Evolutionary conservation across 2,797 vertebrate species (phyloP).

Genomic region (Limnodromus scolopaceus): DNA sequence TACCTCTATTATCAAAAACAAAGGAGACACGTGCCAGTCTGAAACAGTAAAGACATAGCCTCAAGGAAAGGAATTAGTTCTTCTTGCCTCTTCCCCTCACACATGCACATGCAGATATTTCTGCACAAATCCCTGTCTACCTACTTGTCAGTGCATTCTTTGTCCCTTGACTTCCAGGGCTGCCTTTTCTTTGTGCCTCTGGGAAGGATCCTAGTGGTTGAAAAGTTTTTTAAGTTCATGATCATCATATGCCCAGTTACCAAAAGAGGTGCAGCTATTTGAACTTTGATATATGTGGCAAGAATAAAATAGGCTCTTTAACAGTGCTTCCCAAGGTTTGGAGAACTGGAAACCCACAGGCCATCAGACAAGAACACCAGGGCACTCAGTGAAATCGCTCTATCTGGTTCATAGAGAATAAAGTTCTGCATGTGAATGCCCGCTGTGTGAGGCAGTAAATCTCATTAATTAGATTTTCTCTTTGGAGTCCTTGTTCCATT

Average conservation of each 20-base stretch:
- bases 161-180: neutral
- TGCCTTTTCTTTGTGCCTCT: neutral
- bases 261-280: neutral
- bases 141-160: neutral
- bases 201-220: neutral
- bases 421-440: neutral
- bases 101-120: constrained; percentile 12
- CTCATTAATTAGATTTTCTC: neutral
- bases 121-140: neutral
- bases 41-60: constrained; percentile 78
- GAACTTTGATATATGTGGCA: neutral
- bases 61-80: constrained; percentile 56
- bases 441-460: neutral
- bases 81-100: neutral
- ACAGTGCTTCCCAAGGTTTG: neutral
- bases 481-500: neutral
- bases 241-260: neutral
- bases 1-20: constrained; percentile 79
- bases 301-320: neutral
- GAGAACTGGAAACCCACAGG: neutral
- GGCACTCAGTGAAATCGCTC: neutral
- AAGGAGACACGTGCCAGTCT: constrained; percentile 79
- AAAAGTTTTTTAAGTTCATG: neutral
- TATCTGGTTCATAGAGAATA: neutral
- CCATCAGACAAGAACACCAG: neutral